phyloP scores from a whole-genome alignment of 2,113 vertebrate species.

The Chrysemys picta region DNA sequence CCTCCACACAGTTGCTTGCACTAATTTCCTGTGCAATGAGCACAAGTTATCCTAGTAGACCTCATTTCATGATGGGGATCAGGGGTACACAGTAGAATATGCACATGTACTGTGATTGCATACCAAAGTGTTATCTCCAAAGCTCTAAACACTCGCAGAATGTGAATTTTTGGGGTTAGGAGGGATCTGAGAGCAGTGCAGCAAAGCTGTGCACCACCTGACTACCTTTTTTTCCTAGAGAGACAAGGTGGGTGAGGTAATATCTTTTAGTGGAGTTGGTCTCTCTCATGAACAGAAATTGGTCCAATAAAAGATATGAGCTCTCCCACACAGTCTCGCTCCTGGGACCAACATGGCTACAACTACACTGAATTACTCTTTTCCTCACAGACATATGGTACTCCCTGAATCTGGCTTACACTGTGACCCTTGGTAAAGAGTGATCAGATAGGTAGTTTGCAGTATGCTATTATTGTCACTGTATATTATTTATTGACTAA shows the following conservation, averaged over 20 bases:
- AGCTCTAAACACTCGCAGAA: not conserved
- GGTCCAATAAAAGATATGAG: not conserved
- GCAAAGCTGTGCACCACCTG: not conserved
- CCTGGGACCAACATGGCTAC: no score
- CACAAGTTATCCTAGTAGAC: not conserved
- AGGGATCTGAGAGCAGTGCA: not conserved
- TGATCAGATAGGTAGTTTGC: not conserved
- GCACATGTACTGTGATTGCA: not conserved
- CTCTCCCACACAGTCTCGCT: not conserved
- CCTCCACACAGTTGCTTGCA: not conserved
- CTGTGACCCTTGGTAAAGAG: not conserved
- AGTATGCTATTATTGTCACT: not conserved
- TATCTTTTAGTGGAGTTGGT: not conserved
- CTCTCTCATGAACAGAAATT: not conserved
- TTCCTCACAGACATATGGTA: no score
- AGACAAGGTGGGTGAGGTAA: not conserved
- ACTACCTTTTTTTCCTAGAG: not conserved
- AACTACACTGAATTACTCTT: no score
- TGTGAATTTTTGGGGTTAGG: slow-evolving; percentile 8
- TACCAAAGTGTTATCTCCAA: not conserved
- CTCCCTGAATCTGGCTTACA: not conserved
- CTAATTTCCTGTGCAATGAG: not conserved
- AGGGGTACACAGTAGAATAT: not conserved
- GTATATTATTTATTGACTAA: not conserved
- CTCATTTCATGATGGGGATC: not conserved